These are phyloP conservation scores for Nothobranchius kuhntae DNA, from an alignment of 2,113 vertebrate genomes.

Conservation along the genomic window DNA sequence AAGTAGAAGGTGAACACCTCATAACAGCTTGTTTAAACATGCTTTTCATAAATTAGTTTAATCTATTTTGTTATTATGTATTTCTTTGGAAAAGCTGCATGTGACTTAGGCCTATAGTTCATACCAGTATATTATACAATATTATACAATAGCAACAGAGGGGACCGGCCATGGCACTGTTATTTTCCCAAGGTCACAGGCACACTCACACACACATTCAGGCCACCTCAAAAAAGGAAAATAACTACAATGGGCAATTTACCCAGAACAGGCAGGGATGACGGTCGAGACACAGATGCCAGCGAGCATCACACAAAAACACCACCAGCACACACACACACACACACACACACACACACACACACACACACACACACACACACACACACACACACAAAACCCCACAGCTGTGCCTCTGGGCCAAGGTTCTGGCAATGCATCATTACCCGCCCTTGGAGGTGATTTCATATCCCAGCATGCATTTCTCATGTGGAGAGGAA, in stretches of 20 bases:
- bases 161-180: conserved; percentile 12
- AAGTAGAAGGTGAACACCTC: conserved; percentile 25
- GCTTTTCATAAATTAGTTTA: background rate
- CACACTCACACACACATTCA: conserved; percentile 32
- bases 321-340: too few relatives aligned
- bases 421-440: conserved; percentile 80
- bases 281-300: conserved; percentile 61
- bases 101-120: background rate
- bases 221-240: conserved; percentile 66
- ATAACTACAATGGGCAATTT: conserved; percentile 77
- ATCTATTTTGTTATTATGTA: too few relatives aligned
- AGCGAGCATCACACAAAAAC: background rate
- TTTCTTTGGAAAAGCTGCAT: too few relatives aligned
- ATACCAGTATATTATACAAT: background rate
- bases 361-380: conserved; percentile 26
- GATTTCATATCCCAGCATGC: conserved; percentile 80
- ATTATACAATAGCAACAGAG: conserved; percentile 8
- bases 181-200: conserved; percentile 67
- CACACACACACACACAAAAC: conserved; percentile 12
- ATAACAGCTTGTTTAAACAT: conserved; percentile 20
- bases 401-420: conserved; percentile 71
- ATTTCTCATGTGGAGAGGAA: conserved; percentile 80
- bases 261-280: conserved; percentile 71
- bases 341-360: too few relatives aligned
- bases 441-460: conserved; percentile 80